phyloP scores from a whole-genome alignment of 2,113 vertebrate species.

The Haemorhous mexicanus region DNA sequence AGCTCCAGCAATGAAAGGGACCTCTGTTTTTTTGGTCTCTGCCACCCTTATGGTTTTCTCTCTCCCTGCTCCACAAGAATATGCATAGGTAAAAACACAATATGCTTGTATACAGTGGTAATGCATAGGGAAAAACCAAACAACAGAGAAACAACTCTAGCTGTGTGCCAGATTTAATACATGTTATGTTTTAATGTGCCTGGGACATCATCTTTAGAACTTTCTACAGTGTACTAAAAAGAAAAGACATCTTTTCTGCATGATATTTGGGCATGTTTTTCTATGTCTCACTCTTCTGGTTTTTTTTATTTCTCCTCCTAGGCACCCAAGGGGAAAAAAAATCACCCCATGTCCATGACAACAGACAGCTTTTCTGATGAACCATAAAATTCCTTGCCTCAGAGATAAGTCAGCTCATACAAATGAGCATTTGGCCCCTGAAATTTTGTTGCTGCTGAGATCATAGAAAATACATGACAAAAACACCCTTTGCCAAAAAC shows the following conservation, averaged over 20 bases:
- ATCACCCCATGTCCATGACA: conserved; percentile 13
- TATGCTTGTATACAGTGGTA: background rate
- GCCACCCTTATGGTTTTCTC: background rate
- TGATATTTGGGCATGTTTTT: conserved; percentile 47
- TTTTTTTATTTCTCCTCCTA: background rate
- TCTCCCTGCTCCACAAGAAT: background rate
- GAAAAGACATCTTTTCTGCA: background rate
- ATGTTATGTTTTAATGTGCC: background rate
- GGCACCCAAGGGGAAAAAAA: conserved; percentile 33
- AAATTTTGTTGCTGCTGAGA: background rate
- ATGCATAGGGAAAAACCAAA: background rate
- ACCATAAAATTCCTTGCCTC: background rate
- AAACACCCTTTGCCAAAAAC: background rate
- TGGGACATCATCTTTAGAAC: background rate
- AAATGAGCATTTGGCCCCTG: background rate
- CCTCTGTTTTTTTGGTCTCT: background rate
- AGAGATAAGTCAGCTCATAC: background rate
- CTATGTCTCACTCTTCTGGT: conserved; percentile 4
- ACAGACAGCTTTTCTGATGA: background rate
- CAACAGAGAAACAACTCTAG: background rate
- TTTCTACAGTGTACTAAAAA: conserved; percentile 19
- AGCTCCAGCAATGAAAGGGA: background rate
- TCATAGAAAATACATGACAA: background rate
- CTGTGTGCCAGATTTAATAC: background rate
- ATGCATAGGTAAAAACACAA: background rate